Evolutionary conservation across 2,113 vertebrate genomes (phyloP), one percentile per base, ranked within the genome.

Genomic region (Ia io): DNA sequence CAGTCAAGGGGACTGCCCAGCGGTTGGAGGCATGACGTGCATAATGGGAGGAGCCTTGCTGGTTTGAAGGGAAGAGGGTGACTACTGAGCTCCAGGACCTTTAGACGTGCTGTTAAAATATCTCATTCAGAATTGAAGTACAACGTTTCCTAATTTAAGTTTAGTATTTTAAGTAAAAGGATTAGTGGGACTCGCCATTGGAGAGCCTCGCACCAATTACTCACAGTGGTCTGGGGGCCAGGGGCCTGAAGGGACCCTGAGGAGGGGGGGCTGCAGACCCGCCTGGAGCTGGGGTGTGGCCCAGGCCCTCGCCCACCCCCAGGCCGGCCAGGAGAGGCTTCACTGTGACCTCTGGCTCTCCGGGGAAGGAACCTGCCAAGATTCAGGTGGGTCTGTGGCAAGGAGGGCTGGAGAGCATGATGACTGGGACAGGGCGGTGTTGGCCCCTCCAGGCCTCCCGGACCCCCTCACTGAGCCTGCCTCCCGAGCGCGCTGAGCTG

Each of bases 341-440:
- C 14, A 11, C 9, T 1, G 3, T 17, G 3, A 6, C 18, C 3
- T 37, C 63, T 37, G 83, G 65, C 22, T 69, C 7, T 2, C 7
- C 1, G 3, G 37, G 40, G 11, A 83, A 82, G 73, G 23, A 5
- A 61, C 6, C 25, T 9, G 16, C 18, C 44, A 61, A 47, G 53
- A n/a, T 5, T 84, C 28, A 10, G 40, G 37, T 13, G 32, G 30
- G 0, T 40, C 14, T 40, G 23, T 49, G 32, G 37, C 51, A 77
- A 3, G 28, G 25, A 3, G 0, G 20, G 20, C 30, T 14, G 1
- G 2, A 42, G 51, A 32, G 2, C 37, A 1, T 0, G 2, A 23
- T 5, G 9, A 9, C 20, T 9, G 20, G 32, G 30, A 51, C 0
- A 0, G 9, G 17, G 56, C 1, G 3, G 0, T 22, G 22, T 32